Percentiles rank a stretch among this genome's conserved stretches.
Conservation (phyloP, 2,113 vertebrate genomes). For the Centropus unirufus region DNA sequence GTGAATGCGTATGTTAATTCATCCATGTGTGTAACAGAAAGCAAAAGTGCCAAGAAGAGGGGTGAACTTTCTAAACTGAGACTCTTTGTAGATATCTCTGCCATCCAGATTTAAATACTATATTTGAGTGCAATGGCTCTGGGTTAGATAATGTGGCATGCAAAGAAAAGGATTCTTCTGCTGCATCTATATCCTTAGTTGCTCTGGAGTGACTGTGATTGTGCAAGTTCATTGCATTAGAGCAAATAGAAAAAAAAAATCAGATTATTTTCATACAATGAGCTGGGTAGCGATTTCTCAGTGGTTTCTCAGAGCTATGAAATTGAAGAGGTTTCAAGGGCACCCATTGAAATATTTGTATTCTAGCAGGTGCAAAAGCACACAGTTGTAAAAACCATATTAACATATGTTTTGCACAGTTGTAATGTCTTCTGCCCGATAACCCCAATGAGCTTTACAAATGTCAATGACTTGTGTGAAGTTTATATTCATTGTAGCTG, state of each 20-base stretch:
- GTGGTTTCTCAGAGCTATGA: neutral
- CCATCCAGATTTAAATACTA: neutral
- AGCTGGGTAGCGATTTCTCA: neutral
- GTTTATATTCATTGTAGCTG: neutral
- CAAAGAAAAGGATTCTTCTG: neutral
- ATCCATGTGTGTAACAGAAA: neutral
- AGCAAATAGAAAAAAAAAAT: neutral
- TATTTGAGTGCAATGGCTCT: neutral
- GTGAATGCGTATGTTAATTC: neutral
- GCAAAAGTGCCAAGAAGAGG: neutral
- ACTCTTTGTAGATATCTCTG: neutral
- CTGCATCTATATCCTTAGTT: neutral
- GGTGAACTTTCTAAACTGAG: neutral
- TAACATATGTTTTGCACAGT: neutral
- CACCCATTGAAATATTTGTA: constrained; percentile 1
- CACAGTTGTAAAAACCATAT: neutral
- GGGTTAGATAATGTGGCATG: neutral
- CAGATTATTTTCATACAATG: neutral
- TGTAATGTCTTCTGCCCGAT: neutral
- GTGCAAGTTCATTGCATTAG: neutral
- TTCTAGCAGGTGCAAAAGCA: neutral
- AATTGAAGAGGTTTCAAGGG: neutral
- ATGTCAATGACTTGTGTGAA: neutral
- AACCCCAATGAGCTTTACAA: neutral
- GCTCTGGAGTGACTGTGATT: neutral